phyloP scores from a whole-genome alignment of 2,797 vertebrate genomes.

The Falco berigora region DNA sequence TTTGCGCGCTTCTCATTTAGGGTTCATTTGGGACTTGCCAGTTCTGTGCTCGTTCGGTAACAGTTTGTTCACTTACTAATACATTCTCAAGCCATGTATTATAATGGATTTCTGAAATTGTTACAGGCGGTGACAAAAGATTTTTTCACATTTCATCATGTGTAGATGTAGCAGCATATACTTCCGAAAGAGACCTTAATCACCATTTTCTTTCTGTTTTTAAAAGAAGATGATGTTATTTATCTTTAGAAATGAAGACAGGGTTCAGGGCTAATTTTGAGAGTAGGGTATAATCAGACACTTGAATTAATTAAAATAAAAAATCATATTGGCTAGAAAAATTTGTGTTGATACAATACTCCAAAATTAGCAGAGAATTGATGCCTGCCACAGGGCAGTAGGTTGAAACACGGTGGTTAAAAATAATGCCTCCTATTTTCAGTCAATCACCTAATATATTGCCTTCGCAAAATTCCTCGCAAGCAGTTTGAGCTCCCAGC shows the following conservation, averaged over 20 bases:
- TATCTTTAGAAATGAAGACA: background rate
- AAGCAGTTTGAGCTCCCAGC: background rate
- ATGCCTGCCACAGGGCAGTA: background rate
- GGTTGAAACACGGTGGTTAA: background rate
- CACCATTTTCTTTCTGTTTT: background rate
- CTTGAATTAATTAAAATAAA: background rate
- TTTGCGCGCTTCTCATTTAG: background rate
- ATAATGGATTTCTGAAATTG: background rate
- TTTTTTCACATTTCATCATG: background rate
- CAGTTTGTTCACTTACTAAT: conserved; percentile 10
- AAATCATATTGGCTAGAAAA: background rate
- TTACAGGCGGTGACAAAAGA: background rate
- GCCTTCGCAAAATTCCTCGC: background rate
- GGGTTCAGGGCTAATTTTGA: background rate
- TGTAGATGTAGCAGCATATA: background rate
- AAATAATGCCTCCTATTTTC: background rate
- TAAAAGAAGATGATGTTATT: background rate
- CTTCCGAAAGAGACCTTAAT: background rate
- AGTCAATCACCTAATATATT: background rate
- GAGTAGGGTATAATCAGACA: background rate
- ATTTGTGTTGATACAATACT: background rate
- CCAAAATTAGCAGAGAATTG: background rate
- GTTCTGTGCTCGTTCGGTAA: background rate
- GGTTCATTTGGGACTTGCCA: conserved; percentile 29
- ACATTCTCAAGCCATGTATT: background rate